Conservation (phyloP, 2,888 invertebrate species). For the Lagria hirta region DNA sequence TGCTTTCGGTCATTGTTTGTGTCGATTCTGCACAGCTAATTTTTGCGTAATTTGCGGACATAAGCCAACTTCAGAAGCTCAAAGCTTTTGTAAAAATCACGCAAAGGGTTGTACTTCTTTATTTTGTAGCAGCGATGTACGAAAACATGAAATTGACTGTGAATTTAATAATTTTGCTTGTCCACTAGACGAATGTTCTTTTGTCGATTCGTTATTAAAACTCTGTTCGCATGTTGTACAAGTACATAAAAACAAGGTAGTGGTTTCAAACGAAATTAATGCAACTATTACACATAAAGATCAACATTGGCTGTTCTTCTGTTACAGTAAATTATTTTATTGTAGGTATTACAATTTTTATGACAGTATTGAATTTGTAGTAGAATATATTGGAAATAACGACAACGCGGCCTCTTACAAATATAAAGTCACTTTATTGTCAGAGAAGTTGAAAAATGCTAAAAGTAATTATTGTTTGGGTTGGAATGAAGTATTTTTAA, state of each 20-base stretch:
- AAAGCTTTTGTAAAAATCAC: slow-evolving; percentile 39
- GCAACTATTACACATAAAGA: slow-evolving; percentile 35
- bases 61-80: slow-evolving; percentile 33
- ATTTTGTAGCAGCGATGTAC: slow-evolving; percentile 29
- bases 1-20: slow-evolving; percentile 37
- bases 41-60: slow-evolving; percentile 38
- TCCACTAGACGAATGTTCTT: slow-evolving; percentile 35
- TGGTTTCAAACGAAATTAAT: slow-evolving; percentile 29
- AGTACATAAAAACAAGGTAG: slow-evolving; percentile 32
- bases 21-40: slow-evolving; percentile 36
- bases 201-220: slow-evolving; percentile 25
- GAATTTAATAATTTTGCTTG: slow-evolving; percentile 39
- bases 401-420: slow-evolving; percentile 34
- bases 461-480: slow-evolving; percentile 22
- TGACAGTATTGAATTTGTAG: slow-evolving; percentile 39
- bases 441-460: slow-evolving; percentile 10
- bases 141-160: slow-evolving; percentile 40
- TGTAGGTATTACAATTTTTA: slow-evolving; percentile 41
- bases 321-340: slow-evolving; percentile 39
- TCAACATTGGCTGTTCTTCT: slow-evolving; percentile 36
- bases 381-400: slow-evolving; percentile 40
- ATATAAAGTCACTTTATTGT: slow-evolving; percentile 33
- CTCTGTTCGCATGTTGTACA: slow-evolving; percentile 35
- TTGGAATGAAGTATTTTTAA: slow-evolving; percentile 25
- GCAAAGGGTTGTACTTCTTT: slow-evolving; percentile 37